Base-by-base conservation (phyloP, 1,140 invertebrate species). In the Euura lappo region DNA sequence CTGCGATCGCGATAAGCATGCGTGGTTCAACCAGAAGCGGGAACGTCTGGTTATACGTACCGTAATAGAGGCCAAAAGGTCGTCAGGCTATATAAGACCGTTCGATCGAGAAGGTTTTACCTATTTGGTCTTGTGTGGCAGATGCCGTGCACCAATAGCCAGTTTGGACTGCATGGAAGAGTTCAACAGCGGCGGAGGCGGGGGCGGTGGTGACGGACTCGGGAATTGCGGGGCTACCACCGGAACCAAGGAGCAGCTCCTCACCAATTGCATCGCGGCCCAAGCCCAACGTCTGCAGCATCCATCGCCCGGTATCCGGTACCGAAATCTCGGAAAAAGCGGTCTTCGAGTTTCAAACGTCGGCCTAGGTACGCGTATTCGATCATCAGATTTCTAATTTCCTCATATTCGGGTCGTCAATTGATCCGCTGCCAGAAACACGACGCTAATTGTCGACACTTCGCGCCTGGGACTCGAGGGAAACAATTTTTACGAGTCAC, bases 101-200 rank as follows among this genome's bases (percentile, higher is more conserved):
- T 67, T 71, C 42, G 44, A 43, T 46, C 6, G 7, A 8, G 43
- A 66, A 71, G 43, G n/a, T 42, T 68, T 8, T 45, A 68, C 60
- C 28, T n/a, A 77, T 66, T 69, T 75, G 66, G 74, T 73, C 78
- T 76, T 80, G 47, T 28, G 28, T 86, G 84, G 44, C 86, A 96
- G 95, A 91, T 96, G 94, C 91, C 92, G 94, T 83, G 95, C 95
- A 79, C 95, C 95, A 76, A 96, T 96, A 87, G 95, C 95, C 74
- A 96, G 94, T 83, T 89, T 97, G 80, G 95, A 97, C 90, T 96
- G 95, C 88, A 96, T 97, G 95, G 95, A 96, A 90, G 95, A 97
- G 88, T 95, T 95, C 89, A 94, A 93, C 88, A 93, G 90, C 44
- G 87, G 84, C 8, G 87, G 87, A 10, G 84, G 86, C 70, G 83